phyloP scores from a whole-genome alignment of 2,888 invertebrate genomes.

The Epinotia nisella region DNA sequence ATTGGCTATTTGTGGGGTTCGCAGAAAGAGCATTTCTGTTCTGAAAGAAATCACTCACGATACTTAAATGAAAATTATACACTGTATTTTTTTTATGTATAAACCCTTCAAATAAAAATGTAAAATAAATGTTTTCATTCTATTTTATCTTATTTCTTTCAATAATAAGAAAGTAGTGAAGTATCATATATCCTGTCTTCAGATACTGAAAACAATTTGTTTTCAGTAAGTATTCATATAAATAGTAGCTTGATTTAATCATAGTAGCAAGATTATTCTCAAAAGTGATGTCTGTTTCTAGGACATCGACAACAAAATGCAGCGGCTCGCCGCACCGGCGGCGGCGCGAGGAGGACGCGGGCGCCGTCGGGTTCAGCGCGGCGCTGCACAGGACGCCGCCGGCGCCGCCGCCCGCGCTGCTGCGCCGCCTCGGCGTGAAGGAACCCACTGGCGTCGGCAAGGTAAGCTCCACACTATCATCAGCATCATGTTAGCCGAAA shows the following conservation, averaged over 20 bases:
- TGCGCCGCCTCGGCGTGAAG: slow-evolving; percentile 90
- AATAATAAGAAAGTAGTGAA: too few species aligned
- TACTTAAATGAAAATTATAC: too few species aligned
- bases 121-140: too few species aligned
- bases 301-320: slow-evolving; percentile 83
- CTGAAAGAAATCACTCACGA: not conserved
- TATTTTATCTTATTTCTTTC: too few species aligned
- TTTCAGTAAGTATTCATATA: too few species aligned
- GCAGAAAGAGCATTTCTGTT: slow-evolving; percentile 46
- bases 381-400: slow-evolving; percentile 90
- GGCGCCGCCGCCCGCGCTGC: slow-evolving; percentile 91
- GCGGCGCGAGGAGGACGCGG: slow-evolving; percentile 74
- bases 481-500: too few species aligned
- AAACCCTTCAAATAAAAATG: too few species aligned
- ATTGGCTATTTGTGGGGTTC: slow-evolving; percentile 67
- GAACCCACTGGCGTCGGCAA: slow-evolving; percentile 93
- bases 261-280: too few species aligned
- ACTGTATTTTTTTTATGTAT: too few species aligned
- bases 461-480: slow-evolving; percentile 78
- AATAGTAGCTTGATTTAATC: too few species aligned
- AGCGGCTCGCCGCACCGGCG: slow-evolving; percentile 87
- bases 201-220: too few species aligned
- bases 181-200: too few species aligned
- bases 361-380: slow-evolving; percentile 87
- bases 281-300: slow-evolving; percentile 66